Conservation (phyloP, 2,797 vertebrate genomes). For the Liparis tanakae region DNA sequence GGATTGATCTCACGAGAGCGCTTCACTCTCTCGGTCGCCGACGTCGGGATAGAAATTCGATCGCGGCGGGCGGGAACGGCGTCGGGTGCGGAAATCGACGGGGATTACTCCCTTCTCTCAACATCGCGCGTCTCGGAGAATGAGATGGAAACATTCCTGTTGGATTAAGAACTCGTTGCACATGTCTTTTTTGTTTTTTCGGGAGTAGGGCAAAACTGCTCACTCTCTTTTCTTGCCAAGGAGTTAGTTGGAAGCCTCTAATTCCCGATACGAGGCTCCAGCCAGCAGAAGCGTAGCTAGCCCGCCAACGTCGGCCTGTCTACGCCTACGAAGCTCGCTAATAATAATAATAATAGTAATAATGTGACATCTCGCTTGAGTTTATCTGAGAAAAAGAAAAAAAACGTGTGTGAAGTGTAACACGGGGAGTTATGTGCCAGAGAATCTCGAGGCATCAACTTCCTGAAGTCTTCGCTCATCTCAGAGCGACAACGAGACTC, state of each 20-base stretch:
- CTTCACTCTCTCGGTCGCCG: conserved; percentile 16
- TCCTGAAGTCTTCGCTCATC: conserved; percentile 12
- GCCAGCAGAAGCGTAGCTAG: not conserved
- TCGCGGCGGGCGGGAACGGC: not conserved
- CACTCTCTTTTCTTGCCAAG: not conserved
- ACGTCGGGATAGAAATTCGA: conserved; percentile 5
- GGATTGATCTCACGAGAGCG: conserved; percentile 19
- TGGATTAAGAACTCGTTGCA: not conserved
- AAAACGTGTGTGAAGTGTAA: not conserved
- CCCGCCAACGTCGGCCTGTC: not conserved
- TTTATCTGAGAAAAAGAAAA: not conserved
- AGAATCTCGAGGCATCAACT: not conserved
- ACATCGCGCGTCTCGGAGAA: not conserved
- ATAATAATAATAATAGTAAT: too few relatives aligned
- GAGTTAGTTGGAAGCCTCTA: not conserved
- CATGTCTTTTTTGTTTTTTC: not conserved
- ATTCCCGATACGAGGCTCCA: too few relatives aligned
- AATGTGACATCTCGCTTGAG: not conserved
- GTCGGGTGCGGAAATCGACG: not conserved
- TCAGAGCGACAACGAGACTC: conserved; percentile 6
- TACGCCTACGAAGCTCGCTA: not conserved
- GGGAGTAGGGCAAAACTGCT: not conserved
- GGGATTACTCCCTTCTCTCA: not conserved
- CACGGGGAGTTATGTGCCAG: not conserved
- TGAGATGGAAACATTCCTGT: not conserved